Evolutionary conservation across 2,888 invertebrate species (phyloP).

Genomic region (Phalera bucephala): DNA sequence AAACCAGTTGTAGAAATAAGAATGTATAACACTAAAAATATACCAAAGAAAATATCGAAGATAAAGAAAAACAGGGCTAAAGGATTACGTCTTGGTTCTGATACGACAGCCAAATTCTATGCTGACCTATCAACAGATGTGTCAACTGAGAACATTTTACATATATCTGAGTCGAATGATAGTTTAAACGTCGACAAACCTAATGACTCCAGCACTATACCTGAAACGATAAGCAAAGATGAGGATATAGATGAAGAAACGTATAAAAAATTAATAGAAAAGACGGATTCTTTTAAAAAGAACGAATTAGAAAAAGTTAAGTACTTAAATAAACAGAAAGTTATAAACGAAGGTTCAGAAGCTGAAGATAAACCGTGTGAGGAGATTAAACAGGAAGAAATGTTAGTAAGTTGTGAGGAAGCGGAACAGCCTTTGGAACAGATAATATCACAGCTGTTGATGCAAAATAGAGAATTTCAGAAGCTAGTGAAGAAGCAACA

Average conservation of each 20-base stretch:
- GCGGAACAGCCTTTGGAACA: conserved; percentile 86
- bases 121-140: conserved; percentile 85
- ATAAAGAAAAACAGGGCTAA: conserved; percentile 86
- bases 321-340: conserved; percentile 75
- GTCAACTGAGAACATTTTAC: conserved; percentile 83
- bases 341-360: conserved; percentile 72
- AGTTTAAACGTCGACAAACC: conserved; percentile 76
- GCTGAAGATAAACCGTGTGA: conserved; percentile 53
- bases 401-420: conserved; percentile 58
- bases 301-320: conserved; percentile 78
- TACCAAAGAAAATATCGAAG: conserved; percentile 88
- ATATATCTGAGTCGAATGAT: conserved; percentile 86
- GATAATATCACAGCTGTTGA: conserved; percentile 91
- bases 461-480: conserved; percentile 93
- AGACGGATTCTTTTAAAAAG: conserved; percentile 80
- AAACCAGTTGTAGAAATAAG: conserved; percentile 79
- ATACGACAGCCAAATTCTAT: conserved; percentile 86
- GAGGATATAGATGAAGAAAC: conserved; percentile 76
- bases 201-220: conserved; percentile 41
- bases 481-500: conserved; percentile 90
- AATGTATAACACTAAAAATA: conserved; percentile 86
- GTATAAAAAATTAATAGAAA: conserved; percentile 74
- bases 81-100: conserved; percentile 68
- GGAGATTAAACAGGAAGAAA: conserved; percentile 39
- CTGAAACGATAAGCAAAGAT: conserved; percentile 64